Base-by-base conservation (phyloP, 2,888 invertebrate species). In the Leucophenga maculata region DNA sequence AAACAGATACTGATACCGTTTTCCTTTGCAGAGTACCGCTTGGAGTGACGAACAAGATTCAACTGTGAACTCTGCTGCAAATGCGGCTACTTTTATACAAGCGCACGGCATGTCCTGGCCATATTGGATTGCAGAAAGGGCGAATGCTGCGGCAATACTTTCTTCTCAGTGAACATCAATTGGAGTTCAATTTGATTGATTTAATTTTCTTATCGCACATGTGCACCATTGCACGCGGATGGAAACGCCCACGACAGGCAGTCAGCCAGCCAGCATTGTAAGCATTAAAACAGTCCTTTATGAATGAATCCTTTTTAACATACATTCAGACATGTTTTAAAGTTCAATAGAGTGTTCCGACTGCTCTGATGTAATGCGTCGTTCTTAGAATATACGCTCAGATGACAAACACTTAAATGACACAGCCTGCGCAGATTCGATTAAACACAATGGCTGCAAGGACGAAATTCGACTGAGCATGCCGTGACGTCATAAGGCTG, bases 151-250 rank as follows among this genome's bases (percentile, higher is more conserved):
- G 4, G 50, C 50, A n/a, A 50, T 6, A n/a, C 50, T 50, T 50
- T 13, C 50, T n/a, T 50, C n/a, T 50, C 8, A 50, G 50, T 50
- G 50, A 50, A 18, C 18, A 16, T 8, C 50, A 18, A 50, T 50
- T 50, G 50, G 18, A 3, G 18, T 50, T 50, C n/a, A 50, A 18
- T n/a, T 18, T n/a, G 18, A 50, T 50, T 81, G 84, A 81, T 81
- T 81, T 72, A 77, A 81, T 81, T 81, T 74, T 68, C 84, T 81
- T 81, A 81, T 81, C 80, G 83, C 83, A 81, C 75, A 81, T 84
- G 84, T 81, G 84, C 80, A 81, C 84, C 82, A 81, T 57, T 83
- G 80, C 75, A 20, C 46, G 22, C 54, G 13, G 22, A 11, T 20
- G 22, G 16, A 13, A 31, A 59, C 57, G 57, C 57, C 57, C 57